Percentiles rank a stretch among this genome's conserved stretches.
Evolutionary conservation across 2,797 vertebrate genomes (phyloP).

Genomic region (Myiothlypis chrysogaster): DNA sequence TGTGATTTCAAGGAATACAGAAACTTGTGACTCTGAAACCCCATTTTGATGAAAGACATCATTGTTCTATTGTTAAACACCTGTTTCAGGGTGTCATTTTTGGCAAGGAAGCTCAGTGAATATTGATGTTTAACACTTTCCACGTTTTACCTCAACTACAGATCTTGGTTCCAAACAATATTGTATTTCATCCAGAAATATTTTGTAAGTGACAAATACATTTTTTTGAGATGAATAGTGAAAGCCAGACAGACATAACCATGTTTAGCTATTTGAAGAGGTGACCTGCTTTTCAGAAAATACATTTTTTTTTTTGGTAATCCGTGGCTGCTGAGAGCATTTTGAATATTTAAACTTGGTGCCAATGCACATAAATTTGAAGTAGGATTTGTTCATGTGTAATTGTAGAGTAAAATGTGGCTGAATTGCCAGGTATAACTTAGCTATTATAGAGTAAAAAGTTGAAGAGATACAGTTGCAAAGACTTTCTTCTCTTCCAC

Average conservation of each 20-base stretch:
- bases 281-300: not conserved
- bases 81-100: not conserved
- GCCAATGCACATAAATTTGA: not conserved
- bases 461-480: not conserved
- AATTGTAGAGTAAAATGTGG: not conserved
- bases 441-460: not conserved
- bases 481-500: not conserved
- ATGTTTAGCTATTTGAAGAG: not conserved
- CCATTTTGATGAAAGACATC: not conserved
- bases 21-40: not conserved
- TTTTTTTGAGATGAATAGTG: not conserved
- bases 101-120: not conserved
- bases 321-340: not conserved
- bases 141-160: not conserved
- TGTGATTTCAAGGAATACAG: not conserved
- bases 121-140: not conserved
- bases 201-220: not conserved
- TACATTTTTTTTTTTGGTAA: not conserved
- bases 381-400: not conserved
- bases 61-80: not conserved
- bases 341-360: not conserved
- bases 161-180: not conserved
- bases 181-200: not conserved
- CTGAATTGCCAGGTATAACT: not conserved
- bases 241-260: not conserved